Conservation (phyloP, 2,888 invertebrate species). For the Lycaena phlaeas region DNA sequence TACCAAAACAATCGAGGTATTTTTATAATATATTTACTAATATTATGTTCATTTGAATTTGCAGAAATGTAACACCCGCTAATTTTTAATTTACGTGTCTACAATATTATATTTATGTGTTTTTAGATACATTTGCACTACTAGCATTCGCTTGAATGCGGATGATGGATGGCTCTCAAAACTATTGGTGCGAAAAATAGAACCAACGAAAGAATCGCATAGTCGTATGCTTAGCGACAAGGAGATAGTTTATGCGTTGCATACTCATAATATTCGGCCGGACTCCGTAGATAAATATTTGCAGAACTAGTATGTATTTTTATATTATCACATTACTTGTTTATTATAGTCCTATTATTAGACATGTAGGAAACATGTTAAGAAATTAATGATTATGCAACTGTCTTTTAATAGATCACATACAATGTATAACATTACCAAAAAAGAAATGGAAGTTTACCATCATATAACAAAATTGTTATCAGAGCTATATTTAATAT, state of each 20-base stretch:
- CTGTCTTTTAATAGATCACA: slow-evolving; percentile 9
- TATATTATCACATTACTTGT: background rate
- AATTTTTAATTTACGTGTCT: slow-evolving; percentile 7
- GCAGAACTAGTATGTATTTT: slow-evolving; percentile 87
- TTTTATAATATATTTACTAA: slow-evolving; percentile 13
- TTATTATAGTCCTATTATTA: background rate
- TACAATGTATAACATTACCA: background rate
- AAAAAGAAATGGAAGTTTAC: background rate
- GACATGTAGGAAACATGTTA: slow-evolving; percentile 5
- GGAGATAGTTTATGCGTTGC: slow-evolving; percentile 94
- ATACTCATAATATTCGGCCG: slow-evolving; percentile 95
- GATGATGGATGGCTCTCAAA: slow-evolving; percentile 91
- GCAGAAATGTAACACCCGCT: background rate
- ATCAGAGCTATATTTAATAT: background rate
- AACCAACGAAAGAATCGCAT: slow-evolving; percentile 96
- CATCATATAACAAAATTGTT: background rate
- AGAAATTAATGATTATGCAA: slow-evolving; percentile 49
- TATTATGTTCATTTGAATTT: slow-evolving; percentile 15
- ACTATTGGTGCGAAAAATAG: slow-evolving; percentile 90
- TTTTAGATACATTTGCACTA: slow-evolving; percentile 55
- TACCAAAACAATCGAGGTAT: slow-evolving; percentile 57
- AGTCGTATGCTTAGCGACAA: slow-evolving; percentile 97
- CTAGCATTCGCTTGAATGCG: slow-evolving; percentile 44
- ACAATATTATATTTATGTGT: slow-evolving; percentile 24
- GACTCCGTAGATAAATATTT: slow-evolving; percentile 90